Percentiles rank a stretch among this genome's conserved stretches.
Conservation (phyloP, 2,797 vertebrate species). For the Chaetodon trifasciatus region DNA sequence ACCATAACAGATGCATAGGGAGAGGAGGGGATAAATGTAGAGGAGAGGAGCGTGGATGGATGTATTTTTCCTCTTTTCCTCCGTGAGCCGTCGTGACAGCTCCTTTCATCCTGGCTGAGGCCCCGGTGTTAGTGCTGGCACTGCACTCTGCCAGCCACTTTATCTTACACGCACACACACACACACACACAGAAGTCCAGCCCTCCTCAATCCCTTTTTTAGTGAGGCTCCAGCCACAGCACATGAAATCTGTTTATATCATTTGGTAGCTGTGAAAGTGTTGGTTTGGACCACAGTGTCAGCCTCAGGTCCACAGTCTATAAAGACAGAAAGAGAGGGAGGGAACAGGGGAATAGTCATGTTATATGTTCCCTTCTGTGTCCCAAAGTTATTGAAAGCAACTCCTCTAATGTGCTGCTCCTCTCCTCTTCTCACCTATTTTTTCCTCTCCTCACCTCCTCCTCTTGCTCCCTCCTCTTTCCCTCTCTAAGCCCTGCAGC, state of each 20-base stretch:
- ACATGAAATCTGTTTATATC: slow-evolving; percentile 87
- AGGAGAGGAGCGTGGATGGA: slow-evolving; percentile 73
- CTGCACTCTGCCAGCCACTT: slow-evolving; percentile 78
- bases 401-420: slow-evolving; percentile 17
- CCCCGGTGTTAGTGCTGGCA: slow-evolving; percentile 85
- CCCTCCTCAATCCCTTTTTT: slow-evolving; percentile 74
- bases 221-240: slow-evolving; percentile 78
- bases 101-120: slow-evolving; percentile 86
- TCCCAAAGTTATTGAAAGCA: slow-evolving; percentile 22
- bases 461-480: slow-evolving; percentile 52
- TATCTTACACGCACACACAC: slow-evolving; percentile 58
- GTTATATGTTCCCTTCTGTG: slow-evolving; percentile 24
- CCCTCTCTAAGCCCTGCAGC: slow-evolving; percentile 61
- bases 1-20: slow-evolving; percentile 54
- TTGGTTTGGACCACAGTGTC: slow-evolving; percentile 77
- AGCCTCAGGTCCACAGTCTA: slow-evolving; percentile 60
- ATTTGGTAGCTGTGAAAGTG: slow-evolving; percentile 82
- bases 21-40: slow-evolving; percentile 73
- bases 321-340: slow-evolving; percentile 44
- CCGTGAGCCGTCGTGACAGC: slow-evolving; percentile 84
- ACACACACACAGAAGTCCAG: slow-evolving; percentile 50
- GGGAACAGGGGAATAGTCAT: slow-evolving; percentile 13
- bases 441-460: slow-evolving; percentile 24
- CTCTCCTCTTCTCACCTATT: slow-evolving; percentile 28
- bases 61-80: slow-evolving; percentile 83